Evolutionary conservation across 2,113 vertebrate genomes (phyloP), one percentile per base, ranked within the genome.

Genomic region (Euleptes europaea): DNA sequence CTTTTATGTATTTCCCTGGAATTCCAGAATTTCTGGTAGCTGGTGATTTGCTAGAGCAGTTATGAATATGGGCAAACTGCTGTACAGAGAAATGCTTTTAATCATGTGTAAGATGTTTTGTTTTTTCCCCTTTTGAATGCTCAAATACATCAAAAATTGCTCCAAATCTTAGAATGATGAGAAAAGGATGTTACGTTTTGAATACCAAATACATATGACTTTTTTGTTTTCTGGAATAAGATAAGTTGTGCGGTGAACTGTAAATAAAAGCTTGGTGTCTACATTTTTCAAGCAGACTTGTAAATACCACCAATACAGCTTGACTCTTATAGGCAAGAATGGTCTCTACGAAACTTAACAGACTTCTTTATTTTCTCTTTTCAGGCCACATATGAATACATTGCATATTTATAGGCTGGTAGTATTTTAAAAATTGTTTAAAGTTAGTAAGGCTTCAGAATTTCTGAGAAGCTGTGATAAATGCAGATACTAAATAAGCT

Each of bases 401-500:
- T 33, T 51, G 4, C 44, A 28, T 49, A 77, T 76, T 5, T 17
- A 26, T 31, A 44, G n/a, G 4, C 38, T 17, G 17, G 23, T 42
- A 11, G 15, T 28, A 14, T 42, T 47, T 73, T 17, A 11, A 60
- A 19, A 69, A 17, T 77, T 60, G 3, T 78, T 54, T 6, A 38
- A 70, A 78, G 38, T 33, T 65, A 80, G 71, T 51, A 66, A 33
- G 28, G 42, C 35, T 63, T 7, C n/a, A 70, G 19, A 57, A 17
- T 71, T 67, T 54, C 26, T 81, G 66, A 15, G 11, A 28, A 66
- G 33, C 14, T 86, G 63, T 78, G 28, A 33, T 69, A 89, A 93
- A 87, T 78, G 69, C 90, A 9, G 89, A 74, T 83, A 5, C 84
- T 44, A 69, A 83, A 86, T 92, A 19, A 1, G 84, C 78, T 88